These are phyloP conservation scores for Plutomurus gul DNA, from an alignment of 1,140 invertebrate species.

Conservation along the genomic window DNA sequence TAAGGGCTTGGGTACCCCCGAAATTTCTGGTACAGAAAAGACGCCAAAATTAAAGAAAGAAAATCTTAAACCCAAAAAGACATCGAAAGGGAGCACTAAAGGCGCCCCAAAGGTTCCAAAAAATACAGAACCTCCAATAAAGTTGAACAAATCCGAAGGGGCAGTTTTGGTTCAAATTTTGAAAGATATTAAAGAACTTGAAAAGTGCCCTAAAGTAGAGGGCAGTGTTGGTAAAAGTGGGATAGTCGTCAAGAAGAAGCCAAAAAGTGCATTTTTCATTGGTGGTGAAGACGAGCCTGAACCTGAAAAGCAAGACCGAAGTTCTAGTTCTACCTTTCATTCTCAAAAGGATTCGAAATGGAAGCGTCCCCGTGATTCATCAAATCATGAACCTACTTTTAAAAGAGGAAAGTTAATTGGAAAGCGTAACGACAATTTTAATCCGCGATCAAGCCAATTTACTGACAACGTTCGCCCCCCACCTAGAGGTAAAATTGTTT, in stretches of 20 bases:
- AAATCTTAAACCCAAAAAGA: not conserved
- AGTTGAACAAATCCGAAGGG: constrained; percentile 42
- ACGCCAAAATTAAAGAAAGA: not conserved
- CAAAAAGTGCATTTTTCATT: constrained; percentile 51
- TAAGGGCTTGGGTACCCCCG: too few species aligned
- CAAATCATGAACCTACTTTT: not conserved
- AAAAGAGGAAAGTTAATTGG: not conserved
- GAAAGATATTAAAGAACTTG: constrained; percentile 36
- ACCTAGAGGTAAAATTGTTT: too few species aligned
- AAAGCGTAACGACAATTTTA: not conserved
- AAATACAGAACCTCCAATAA: not conserved
- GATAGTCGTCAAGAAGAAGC: not conserved
- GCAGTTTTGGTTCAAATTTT: constrained; percentile 42
- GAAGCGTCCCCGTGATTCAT: not conserved
- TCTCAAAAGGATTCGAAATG: not conserved
- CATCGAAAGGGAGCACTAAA: not conserved
- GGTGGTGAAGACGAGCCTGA: constrained; percentile 44
- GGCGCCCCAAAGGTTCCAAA: not conserved
- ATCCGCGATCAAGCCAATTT: not conserved
- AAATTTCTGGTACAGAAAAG: not conserved
- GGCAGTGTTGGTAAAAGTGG: not conserved
- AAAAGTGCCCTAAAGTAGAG: not conserved
- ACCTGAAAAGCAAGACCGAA: not conserved
- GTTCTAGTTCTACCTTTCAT: not conserved
- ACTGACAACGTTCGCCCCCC: too few species aligned